A percentile compares a stretch with the other conserved stretches of the same genome.
Evolutionary conservation across 2,797 vertebrate genomes (phyloP).

Genomic region (Paramormyrops hopkinsi): DNA sequence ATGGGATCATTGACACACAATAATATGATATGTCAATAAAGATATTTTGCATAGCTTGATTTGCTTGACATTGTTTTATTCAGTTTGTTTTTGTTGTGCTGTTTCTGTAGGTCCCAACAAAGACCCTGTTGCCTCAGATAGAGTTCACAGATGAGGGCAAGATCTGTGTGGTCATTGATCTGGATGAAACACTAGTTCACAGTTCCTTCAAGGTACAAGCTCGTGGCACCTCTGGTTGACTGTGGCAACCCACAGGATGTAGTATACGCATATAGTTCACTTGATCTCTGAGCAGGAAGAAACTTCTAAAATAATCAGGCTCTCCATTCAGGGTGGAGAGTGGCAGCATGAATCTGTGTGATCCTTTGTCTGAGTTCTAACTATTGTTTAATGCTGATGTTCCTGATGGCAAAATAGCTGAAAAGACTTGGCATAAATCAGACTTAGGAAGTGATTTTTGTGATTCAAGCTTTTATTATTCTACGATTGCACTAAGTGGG

Average conservation of each 20-base stretch:
- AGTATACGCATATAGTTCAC: background rate
- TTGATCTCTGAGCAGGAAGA: background rate
- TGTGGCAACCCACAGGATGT: background rate
- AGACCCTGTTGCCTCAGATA: constrained; percentile 79
- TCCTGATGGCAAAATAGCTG: background rate
- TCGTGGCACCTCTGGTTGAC: background rate
- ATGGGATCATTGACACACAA: background rate
- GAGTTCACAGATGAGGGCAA: constrained; percentile 78
- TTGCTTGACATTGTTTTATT: background rate
- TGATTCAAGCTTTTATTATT: background rate
- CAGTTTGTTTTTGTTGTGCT: constrained; percentile 12
- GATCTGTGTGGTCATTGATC: constrained; percentile 93
- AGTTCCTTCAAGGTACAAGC: constrained; percentile 91
- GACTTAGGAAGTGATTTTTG: background rate
- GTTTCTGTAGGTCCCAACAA: constrained; percentile 58
- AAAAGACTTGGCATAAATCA: background rate
- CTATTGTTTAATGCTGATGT: background rate
- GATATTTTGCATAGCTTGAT: background rate
- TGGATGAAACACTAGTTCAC: constrained; percentile 96
- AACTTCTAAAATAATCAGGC: background rate
- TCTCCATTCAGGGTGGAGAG: background rate
- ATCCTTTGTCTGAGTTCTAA: background rate
- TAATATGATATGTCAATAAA: background rate
- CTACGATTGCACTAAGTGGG: background rate
- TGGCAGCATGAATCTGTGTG: background rate